phyloP scores from a whole-genome alignment of 2,113 vertebrate species.

The Chloropsis cyanopogon region DNA sequence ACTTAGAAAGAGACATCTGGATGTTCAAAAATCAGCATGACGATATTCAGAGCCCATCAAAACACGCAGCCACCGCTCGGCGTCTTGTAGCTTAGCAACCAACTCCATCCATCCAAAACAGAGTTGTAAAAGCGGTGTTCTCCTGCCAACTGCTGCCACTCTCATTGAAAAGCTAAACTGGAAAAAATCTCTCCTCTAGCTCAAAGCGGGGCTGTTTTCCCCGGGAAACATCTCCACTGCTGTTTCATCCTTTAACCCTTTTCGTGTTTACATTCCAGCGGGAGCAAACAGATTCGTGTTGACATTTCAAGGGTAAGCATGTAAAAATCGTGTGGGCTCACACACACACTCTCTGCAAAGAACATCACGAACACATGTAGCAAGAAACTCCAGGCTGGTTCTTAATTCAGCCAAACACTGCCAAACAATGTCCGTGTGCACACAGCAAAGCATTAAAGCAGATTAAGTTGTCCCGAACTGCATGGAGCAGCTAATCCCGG shows the following conservation, averaged over 20 bases:
- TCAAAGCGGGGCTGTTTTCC: slow-evolving; percentile 43
- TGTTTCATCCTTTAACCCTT: slow-evolving; percentile 56
- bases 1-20: slow-evolving; percentile 72
- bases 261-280: slow-evolving; percentile 25
- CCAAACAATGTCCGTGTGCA: not conserved
- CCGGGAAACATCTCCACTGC: not conserved
- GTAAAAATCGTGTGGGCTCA: slow-evolving; percentile 2
- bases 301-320: slow-evolving; percentile 15
- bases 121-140: slow-evolving; percentile 73
- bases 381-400: not conserved
- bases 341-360: not conserved
- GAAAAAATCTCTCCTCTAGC: slow-evolving; percentile 36
- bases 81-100: slow-evolving; percentile 74
- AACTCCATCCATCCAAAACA: slow-evolving; percentile 75
- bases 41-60: slow-evolving; percentile 71
- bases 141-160: slow-evolving; percentile 64
- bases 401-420: not conserved
- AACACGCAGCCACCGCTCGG: slow-evolving; percentile 67
- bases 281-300: slow-evolving; percentile 21
- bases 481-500: not conserved
- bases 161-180: slow-evolving; percentile 65
- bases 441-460: not conserved
- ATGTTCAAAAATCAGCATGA: slow-evolving; percentile 48
- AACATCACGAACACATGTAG: slow-evolving; percentile 12
- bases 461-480: not conserved